Conservation (phyloP, 1,140 invertebrate species). For the Teleogryllus occipitalis region DNA sequence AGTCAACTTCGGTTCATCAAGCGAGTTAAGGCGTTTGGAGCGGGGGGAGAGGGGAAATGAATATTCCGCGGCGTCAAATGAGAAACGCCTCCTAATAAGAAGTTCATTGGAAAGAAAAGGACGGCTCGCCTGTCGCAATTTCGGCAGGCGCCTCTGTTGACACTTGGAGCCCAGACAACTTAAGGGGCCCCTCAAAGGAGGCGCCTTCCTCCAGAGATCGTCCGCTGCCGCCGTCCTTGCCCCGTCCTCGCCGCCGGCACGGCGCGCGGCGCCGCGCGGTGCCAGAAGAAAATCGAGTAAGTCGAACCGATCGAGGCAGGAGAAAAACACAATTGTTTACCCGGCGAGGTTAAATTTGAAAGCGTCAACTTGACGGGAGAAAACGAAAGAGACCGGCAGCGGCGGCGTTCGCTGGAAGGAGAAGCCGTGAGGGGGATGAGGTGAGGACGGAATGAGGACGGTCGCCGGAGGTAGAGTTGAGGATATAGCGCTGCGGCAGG, state of each 20-base stretch:
- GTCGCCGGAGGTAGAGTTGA: too few relatives aligned
- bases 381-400: not conserved
- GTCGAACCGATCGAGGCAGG: not conserved
- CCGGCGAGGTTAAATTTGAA: not conserved
- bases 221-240: too few relatives aligned
- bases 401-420: too few relatives aligned
- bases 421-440: too few relatives aligned
- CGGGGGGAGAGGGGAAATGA: not conserved
- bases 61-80: not conserved
- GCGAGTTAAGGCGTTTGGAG: too few relatives aligned
- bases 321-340: not conserved
- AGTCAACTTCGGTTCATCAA: too few relatives aligned
- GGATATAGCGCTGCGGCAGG: too few relatives aligned
- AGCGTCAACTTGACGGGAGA: not conserved
- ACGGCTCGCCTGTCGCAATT: not conserved
- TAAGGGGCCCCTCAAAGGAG: not conserved
- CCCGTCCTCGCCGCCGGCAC: too few relatives aligned
- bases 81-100: not conserved
- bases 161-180: not conserved
- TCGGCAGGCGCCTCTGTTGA: not conserved
- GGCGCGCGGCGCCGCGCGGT: not conserved
- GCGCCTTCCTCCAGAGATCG: too few relatives aligned
- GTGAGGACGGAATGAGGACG: too few relatives aligned
- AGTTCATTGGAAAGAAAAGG: not conserved
- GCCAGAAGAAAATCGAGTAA: not conserved